Conservation (phyloP, 2,888 invertebrate species). For the Pachymerium ferrugineum region DNA sequence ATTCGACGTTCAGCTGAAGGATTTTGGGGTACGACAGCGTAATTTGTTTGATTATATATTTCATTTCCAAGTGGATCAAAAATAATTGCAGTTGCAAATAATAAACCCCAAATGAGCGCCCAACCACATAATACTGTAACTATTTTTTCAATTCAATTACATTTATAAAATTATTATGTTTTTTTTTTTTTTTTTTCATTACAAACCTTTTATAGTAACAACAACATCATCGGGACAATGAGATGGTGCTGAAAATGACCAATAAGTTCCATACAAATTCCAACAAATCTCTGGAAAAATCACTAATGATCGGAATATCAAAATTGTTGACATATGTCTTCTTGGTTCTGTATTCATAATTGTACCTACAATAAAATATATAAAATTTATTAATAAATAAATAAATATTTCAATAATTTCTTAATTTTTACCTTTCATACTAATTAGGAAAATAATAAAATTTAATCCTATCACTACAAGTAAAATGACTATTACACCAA, state of each 20-base stretch:
- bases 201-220: conserved; percentile 5
- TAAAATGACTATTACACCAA: conserved; percentile 53
- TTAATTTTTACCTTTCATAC: conserved; percentile 41
- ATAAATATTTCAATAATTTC: neutral
- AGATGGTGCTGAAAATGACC: conserved; percentile 57
- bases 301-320: conserved; percentile 66
- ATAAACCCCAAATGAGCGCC: conserved; percentile 66
- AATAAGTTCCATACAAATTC: conserved; percentile 74
- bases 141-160: no score
- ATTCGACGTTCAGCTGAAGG: neutral
- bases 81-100: conserved; percentile 69
- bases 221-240: neutral
- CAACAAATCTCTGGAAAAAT: conserved; percentile 71
- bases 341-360: conserved; percentile 69
- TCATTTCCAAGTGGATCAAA: conserved; percentile 70
- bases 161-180: neutral
- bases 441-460: conserved; percentile 43
- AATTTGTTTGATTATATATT: neutral
- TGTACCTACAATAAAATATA: conserved; percentile 57
- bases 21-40: neutral
- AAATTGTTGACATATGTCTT: conserved; percentile 62
- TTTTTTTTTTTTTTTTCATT: neutral
- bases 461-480: conserved; percentile 46
- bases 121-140: conserved; percentile 75
- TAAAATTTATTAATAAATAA: neutral